Evolutionary conservation across 2,888 invertebrate species (phyloP), one percentile per base, ranked within the genome.

Genomic region (Pecten maximus): DNA sequence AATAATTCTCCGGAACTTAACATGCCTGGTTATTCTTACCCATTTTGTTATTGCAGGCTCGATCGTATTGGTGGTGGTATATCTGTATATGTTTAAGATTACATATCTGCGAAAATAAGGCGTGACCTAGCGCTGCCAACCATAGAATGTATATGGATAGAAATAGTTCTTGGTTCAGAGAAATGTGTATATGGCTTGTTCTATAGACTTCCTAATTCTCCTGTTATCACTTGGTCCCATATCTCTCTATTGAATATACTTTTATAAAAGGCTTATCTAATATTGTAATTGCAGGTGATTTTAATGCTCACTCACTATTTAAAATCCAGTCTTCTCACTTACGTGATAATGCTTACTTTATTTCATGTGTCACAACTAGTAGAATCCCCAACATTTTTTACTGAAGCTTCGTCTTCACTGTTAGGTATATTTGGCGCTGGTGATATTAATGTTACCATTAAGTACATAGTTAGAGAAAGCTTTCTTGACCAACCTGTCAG

Each of bases 181-280:
- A 40, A 48, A 23, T 15, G n/a, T 6, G 16, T 89, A 23, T 44
- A 87, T 39, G 89, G 50, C 19, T 8, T 28, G 12, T 89, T 89
- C 86, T 89, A 89, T 87, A 44, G 89, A 39, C 87, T 87, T 15
- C 89, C 89, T 16, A 54, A 89, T 87, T 48, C 87, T 1, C 19
- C 40, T 15, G 44, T 40, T 16, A 12, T 28, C 19, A 23, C 35
- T 6, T 89, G 89, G 87, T 44, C 87, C 12, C 10, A 16, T 6
- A 89, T 89, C 6, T 44, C 87, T 89, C 89, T 16, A 87, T 89
- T 40, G 89, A 89, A n/a, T 0, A 40, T 48, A 50, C 89, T 16
- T 39, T 87, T 10, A 87, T 44, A 0, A 39, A 48, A 8, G 40
- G 44, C 23, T 19, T 54, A 19, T 3, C 35, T 35, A 89, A 89